Evolutionary conservation across 2,797 vertebrate genomes (phyloP).

Genomic region (Brotula barbata): DNA sequence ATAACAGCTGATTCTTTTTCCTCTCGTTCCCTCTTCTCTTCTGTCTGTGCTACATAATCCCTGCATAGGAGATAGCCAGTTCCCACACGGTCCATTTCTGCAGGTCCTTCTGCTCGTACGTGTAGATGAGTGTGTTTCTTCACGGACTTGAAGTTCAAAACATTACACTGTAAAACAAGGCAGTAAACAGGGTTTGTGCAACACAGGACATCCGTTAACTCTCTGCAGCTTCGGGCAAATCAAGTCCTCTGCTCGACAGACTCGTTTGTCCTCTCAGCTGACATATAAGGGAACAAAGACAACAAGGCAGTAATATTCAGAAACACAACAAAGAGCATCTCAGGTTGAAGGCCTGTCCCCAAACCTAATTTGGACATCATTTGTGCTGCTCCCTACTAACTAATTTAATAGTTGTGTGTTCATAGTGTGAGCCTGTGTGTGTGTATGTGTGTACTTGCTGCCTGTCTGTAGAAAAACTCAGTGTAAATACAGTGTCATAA

Average conservation of each 20-base stretch:
- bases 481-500: not conserved
- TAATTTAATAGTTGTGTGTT: conserved; percentile 27
- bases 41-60: conserved; percentile 7
- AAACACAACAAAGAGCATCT: conserved; percentile 15
- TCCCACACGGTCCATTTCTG: conserved; percentile 2
- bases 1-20: conserved; percentile 55
- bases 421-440: conserved; percentile 18
- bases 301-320: conserved; percentile 45
- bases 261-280: conserved; percentile 53
- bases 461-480: conserved; percentile 20
- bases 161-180: conserved; percentile 17
- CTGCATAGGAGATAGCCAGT: not conserved
- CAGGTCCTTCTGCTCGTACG: not conserved
- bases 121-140: conserved; percentile 1
- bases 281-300: conserved; percentile 19
- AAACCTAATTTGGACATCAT: conserved; percentile 7
- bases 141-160: conserved; percentile 5
- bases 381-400: conserved; percentile 28
- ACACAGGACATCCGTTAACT: not conserved
- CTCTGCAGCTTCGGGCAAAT: conserved; percentile 7
- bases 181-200: conserved; percentile 20
- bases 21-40: conserved; percentile 23
- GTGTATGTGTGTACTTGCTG: conserved; percentile 4
- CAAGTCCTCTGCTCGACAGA: conserved; percentile 18
- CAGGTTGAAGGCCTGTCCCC: conserved; percentile 10